Percentiles rank a stretch among this genome's conserved stretches.
These are phyloP conservation scores for Conchocele bisecta DNA, from an alignment of 2,888 invertebrate genomes.

Conservation along the genomic window DNA sequence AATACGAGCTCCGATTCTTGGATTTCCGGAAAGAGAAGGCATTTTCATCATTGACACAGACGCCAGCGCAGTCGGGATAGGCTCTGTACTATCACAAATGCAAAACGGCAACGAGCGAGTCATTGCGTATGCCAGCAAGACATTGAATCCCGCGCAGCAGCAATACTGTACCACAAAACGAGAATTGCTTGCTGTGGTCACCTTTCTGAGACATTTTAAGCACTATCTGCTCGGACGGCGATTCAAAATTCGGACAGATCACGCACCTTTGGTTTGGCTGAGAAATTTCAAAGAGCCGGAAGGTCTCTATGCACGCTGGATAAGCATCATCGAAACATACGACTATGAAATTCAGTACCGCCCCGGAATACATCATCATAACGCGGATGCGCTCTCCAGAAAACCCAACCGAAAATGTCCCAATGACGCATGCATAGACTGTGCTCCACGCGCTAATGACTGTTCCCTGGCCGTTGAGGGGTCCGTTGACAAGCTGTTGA, in stretches of 20 bases:
- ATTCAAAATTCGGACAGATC: conserved; percentile 58
- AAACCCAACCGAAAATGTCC: conserved; percentile 26
- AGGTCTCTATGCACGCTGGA: conserved; percentile 47
- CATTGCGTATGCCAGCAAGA: conserved; percentile 48
- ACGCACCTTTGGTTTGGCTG: conserved; percentile 55
- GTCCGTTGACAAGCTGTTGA: neutral
- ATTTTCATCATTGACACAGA: conserved; percentile 55
- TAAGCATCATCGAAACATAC: conserved; percentile 36
- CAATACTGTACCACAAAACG: conserved; percentile 49
- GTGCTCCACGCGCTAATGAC: neutral
- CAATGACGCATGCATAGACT: neutral
- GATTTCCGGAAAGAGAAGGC: conserved; percentile 20
- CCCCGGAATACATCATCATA: conserved; percentile 33
- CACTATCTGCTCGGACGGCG: conserved; percentile 53
- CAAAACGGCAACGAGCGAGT: conserved; percentile 54
- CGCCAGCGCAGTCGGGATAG: conserved; percentile 54
- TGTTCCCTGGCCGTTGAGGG: neutral
- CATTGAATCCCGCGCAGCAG: conserved; percentile 29
- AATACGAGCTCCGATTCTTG: conserved; percentile 6
- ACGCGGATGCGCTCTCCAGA: conserved; percentile 38
- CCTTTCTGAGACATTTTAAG: conserved; percentile 53
- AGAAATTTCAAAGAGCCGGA: conserved; percentile 50
- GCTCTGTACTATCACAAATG: conserved; percentile 54
- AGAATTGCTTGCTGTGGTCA: conserved; percentile 55
- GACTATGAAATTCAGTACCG: conserved; percentile 43